Evolutionary conservation across 1,140 invertebrate genomes (phyloP), one percentile per base, ranked within the genome.

Genomic region (Papilio polytes): DNA sequence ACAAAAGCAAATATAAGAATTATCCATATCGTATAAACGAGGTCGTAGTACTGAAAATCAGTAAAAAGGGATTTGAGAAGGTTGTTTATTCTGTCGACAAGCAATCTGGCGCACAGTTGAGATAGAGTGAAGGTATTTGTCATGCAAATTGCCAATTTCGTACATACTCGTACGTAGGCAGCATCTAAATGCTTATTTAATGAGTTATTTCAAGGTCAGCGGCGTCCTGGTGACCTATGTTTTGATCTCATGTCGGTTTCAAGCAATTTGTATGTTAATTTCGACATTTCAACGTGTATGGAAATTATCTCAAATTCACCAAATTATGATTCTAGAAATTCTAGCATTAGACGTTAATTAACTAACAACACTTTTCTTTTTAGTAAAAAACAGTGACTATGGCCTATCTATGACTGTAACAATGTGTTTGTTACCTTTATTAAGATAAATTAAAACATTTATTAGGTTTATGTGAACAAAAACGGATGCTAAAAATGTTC

Each of bases 71-170:
- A 70, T 70, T 70, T 70, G 63, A 18, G 3, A 70, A 70, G 63
- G 22, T 31, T 70, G 63, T 70, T 70, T 70, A 70, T 70, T 31
- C 7, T 31, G 59, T 36, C 63, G 26, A 63, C 59, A 26, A 63
- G 63, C 63, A 70, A 70, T 70, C 63, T 26, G 56, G 56, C 53
- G 13, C 26, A 66, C 22, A 66, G 63, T 66, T 36, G 22, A 66
- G 22, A 66, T 66, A 36, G 63, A 66, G 63, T 66, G 63, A 36
- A 31, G 36, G 63, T 66, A 66, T 46, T 73, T 73, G 36, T 73
- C 70, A 73, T 73, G 70, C 70, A 73, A 73, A 73, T 73, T 73
- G 70, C 2, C 70, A 73, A 73, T 73, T 46, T 73, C 41, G 70
- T 73, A 73, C 36, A 73, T 73, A 26, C 26, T 26, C 26, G 26